phyloP scores from a whole-genome alignment of 2,113 vertebrate species.

The Eonycteris spelaea region DNA sequence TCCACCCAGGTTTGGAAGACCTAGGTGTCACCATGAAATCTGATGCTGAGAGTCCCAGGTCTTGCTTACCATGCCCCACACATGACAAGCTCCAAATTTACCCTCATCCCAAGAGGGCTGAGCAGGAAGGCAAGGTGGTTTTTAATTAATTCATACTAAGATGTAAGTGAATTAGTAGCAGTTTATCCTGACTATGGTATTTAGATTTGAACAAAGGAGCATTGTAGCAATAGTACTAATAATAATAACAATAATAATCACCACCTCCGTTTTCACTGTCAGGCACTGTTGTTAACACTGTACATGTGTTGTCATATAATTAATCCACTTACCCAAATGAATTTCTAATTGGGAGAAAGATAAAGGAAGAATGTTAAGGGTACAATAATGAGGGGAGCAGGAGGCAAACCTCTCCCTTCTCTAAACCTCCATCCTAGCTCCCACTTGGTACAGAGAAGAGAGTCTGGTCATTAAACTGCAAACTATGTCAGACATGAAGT shows the following conservation, averaged over 20 bases:
- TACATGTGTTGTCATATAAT: background rate
- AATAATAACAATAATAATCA: background rate
- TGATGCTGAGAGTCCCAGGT: background rate
- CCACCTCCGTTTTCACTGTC: background rate
- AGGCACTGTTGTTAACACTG: background rate
- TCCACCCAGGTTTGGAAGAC: background rate
- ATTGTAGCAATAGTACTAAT: background rate
- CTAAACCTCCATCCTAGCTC: background rate
- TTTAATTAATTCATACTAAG: conserved; percentile 14
- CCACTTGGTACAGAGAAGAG: background rate
- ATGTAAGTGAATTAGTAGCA: background rate
- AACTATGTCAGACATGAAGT: background rate
- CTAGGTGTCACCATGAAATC: background rate
- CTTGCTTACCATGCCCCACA: background rate
- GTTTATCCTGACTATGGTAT: background rate
- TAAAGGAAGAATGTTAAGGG: background rate
- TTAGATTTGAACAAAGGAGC: background rate
- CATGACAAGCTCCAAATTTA: background rate
- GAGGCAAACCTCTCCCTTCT: background rate
- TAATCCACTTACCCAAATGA: background rate
- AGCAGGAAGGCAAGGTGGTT: background rate
- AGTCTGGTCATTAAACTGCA: background rate
- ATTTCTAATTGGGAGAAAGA: background rate
- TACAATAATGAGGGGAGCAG: background rate
- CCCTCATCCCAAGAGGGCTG: background rate